Conservation (phyloP, 2,888 invertebrate genomes). For the Trissolcus japonicus region DNA sequence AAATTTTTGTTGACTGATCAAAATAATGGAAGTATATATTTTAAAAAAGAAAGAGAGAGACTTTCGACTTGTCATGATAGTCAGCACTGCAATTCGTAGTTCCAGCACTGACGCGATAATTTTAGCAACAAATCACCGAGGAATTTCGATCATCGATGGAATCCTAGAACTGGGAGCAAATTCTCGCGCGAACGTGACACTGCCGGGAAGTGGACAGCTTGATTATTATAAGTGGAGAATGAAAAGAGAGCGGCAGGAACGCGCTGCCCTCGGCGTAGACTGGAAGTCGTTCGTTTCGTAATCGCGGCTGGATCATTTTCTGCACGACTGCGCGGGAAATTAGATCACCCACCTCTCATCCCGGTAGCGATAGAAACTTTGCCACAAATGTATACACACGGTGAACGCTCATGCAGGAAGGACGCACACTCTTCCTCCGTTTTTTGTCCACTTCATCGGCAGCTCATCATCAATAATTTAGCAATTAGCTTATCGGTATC, state of each 20-base stretch:
- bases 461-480: slow-evolving; percentile 64
- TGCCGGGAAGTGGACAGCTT: slow-evolving; percentile 64
- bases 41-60: too few relatives aligned
- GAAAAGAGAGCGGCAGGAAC: slow-evolving; percentile 65
- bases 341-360: slow-evolving; percentile 74
- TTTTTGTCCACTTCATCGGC: slow-evolving; percentile 54
- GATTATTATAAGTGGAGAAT: slow-evolving; percentile 61
- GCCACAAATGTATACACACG: slow-evolving; percentile 50
- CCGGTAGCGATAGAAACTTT: slow-evolving; percentile 67
- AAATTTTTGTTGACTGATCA: too few relatives aligned
- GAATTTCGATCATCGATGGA: slow-evolving; percentile 31
- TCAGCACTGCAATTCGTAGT: too few relatives aligned
- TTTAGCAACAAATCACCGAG: slow-evolving; percentile 13
- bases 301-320: slow-evolving; percentile 75
- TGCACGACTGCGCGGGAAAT: slow-evolving; percentile 76
- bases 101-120: too few relatives aligned
- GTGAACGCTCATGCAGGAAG: slow-evolving; percentile 66
- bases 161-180: slow-evolving; percentile 32
- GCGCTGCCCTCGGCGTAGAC: slow-evolving; percentile 71
- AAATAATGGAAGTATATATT: too few relatives aligned
- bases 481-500: slow-evolving; percentile 63
- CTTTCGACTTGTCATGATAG: too few relatives aligned
- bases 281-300: slow-evolving; percentile 75
- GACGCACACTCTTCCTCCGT: slow-evolving; percentile 47
- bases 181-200: slow-evolving; percentile 52